Conservation (phyloP, 2,113 vertebrate genomes). For the Megalops atlanticus region DNA sequence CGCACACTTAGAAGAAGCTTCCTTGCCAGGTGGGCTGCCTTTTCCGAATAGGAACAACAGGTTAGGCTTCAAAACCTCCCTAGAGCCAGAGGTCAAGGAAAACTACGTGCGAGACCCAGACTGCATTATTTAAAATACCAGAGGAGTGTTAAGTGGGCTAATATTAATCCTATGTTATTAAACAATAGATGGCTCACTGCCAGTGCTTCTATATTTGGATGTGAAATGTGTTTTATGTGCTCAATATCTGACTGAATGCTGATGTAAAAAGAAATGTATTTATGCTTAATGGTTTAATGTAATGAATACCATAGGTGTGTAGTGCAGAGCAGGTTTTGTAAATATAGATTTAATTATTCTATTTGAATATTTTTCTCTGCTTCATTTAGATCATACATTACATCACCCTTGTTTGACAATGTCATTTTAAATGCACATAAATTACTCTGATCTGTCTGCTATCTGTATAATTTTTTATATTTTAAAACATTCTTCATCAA, state of each 20-base stretch:
- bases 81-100: constrained; percentile 56
- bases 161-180: constrained; percentile 46
- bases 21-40: constrained; percentile 73
- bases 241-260: neutral
- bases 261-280: neutral
- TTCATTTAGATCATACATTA: no score
- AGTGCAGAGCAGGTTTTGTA: neutral
- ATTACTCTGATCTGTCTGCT: no score
- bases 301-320: neutral
- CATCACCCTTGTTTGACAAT: no score
- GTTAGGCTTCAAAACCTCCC: constrained; percentile 55
- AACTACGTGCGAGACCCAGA: constrained; percentile 64
- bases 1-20: constrained; percentile 67
- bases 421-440: no score
- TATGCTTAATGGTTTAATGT: neutral
- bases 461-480: no score
- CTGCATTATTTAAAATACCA: constrained; percentile 48
- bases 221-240: neutral
- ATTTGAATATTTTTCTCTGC: neutral
- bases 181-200: constrained; percentile 62
- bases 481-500: no score
- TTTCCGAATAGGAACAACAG: constrained; percentile 75
- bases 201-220: constrained; percentile 47
- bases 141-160: constrained; percentile 31
- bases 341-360: neutral